Evolutionary conservation across 2,888 invertebrate species (phyloP), one percentile per base, ranked within the genome.

Genomic region (Trichogramma evanescens): DNA sequence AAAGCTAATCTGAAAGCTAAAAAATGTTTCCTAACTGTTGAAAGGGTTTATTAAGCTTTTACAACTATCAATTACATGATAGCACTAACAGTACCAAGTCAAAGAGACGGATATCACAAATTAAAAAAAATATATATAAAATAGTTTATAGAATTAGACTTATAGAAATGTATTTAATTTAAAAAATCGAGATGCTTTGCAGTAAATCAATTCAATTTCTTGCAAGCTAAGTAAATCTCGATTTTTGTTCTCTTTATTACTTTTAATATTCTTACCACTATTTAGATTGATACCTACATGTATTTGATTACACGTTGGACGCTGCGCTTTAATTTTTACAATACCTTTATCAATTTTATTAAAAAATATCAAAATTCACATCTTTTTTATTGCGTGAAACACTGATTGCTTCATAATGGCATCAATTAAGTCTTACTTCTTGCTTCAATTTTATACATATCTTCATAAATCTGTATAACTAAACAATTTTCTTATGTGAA

Each of bases 331-430:
- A 43, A 48, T n/a, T 52, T 50, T 54, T 53, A 48, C 44, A 10
- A 54, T 43, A 57, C 39, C 55, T 53, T 52, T 54, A 49, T 26
- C 51, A 57, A 40, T 51, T 58, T 51, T 59, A 13, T 57, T 57
- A 39, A 38, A 58, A 57, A 61, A 41, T 58, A 46, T 46, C 40
- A 46, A 5, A 49, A 53, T 51, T 40, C 7, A 59, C 7, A 8
- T 59, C 55, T 59, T 59, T 57, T 62, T 61, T 54, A 59, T 60
- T 58, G 58, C 61, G 62, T 61, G 54, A 64, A 45, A 58, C 54
- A 66, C 62, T 55, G 65, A 67, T 66, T 63, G 67, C 68, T 69
- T 69, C 65, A 66, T 65, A 68, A 69, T 69, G 68, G 67, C 67
- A 68, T 64, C 66, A 58, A 68, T 65, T 65, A 69, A 42, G 49